Evolutionary conservation across 2,113 vertebrate genomes (phyloP).

Genomic region (Atherinomorus stipes): DNA sequence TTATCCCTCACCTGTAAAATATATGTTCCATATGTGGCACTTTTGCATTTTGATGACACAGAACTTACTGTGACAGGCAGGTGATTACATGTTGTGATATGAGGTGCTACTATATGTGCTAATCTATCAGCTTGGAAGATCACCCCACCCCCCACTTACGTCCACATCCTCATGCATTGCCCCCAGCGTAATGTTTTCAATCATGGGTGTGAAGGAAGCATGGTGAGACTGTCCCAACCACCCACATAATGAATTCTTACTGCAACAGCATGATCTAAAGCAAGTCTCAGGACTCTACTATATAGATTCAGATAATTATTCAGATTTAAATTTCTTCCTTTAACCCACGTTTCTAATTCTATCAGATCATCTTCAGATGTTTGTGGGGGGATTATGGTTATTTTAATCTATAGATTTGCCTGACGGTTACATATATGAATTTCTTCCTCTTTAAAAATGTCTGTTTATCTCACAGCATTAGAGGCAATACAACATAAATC

Average conservation of each 20-base stretch:
- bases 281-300: conserved; percentile 32
- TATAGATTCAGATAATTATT: conserved; percentile 72
- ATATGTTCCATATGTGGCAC: conserved; percentile 16
- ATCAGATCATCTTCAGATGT: conserved; percentile 20
- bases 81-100: conserved; percentile 39
- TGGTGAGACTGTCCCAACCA: conserved; percentile 19
- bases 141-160: neutral
- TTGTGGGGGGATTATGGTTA: neutral
- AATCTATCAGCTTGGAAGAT: conserved; percentile 44
- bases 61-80: conserved; percentile 8
- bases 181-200: conserved; percentile 29
- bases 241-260: conserved; percentile 60
- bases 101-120: conserved; percentile 38
- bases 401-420: conserved; percentile 7
- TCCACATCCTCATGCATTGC: conserved; percentile 8
- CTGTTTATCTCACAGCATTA: neutral
- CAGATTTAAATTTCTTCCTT: conserved; percentile 52
- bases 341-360: conserved; percentile 41
- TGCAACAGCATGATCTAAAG: conserved; percentile 43
- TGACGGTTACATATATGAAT: neutral
- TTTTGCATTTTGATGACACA: conserved; percentile 55
- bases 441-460: neutral
- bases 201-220: conserved; percentile 41
- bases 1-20: conserved; percentile 18
- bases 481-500: neutral